A percentile compares a stretch with the other conserved stretches of the same genome.
Conservation (phyloP, 2,888 invertebrate species). For the Pseudolycoriella hygida region DNA sequence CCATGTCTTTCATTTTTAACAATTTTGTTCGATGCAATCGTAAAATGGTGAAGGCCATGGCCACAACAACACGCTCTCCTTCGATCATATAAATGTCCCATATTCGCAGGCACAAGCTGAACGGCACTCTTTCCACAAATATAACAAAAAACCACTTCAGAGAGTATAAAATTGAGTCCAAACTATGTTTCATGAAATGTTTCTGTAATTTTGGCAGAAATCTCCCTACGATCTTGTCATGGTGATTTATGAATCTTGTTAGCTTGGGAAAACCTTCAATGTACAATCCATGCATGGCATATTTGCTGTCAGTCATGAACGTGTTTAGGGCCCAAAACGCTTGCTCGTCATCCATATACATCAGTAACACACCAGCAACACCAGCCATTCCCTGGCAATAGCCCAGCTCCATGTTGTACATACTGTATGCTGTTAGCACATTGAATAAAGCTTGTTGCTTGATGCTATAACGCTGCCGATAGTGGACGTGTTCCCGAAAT, state of each 20-base stretch:
- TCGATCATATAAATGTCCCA: slow-evolving; percentile 92
- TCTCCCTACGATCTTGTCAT: slow-evolving; percentile 86
- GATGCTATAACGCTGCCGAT: slow-evolving; percentile 74
- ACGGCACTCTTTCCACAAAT: slow-evolving; percentile 94
- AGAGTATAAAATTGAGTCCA: slow-evolving; percentile 90
- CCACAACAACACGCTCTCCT: slow-evolving; percentile 77
- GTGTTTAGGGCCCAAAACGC: slow-evolving; percentile 96
- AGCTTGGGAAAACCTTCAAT: slow-evolving; percentile 97
- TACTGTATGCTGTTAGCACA: slow-evolving; percentile 86
- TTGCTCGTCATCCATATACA: slow-evolving; percentile 97
- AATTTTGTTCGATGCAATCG: slow-evolving; percentile 70
- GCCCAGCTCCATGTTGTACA: slow-evolving; percentile 89
- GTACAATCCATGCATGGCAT: slow-evolving; percentile 93
- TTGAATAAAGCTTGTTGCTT: slow-evolving; percentile 88
- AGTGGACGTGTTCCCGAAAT: slow-evolving; percentile 81
- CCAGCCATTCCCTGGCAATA: slow-evolving; percentile 99
- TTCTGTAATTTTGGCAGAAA: slow-evolving; percentile 90
- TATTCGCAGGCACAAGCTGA: slow-evolving; percentile 72
- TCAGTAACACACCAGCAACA: slow-evolving; percentile 88
- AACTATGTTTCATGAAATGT: slow-evolving; percentile 86
- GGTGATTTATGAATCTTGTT: slow-evolving; percentile 86
- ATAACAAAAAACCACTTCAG: slow-evolving; percentile 99
- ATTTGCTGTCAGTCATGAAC: slow-evolving; percentile 75
- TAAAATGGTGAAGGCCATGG: slow-evolving; percentile 83
- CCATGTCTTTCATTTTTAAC: slow-evolving; percentile 58